These are phyloP conservation scores for Pogonus chalceus DNA, from an alignment of 1,140 invertebrate species.

Conservation along the genomic window DNA sequence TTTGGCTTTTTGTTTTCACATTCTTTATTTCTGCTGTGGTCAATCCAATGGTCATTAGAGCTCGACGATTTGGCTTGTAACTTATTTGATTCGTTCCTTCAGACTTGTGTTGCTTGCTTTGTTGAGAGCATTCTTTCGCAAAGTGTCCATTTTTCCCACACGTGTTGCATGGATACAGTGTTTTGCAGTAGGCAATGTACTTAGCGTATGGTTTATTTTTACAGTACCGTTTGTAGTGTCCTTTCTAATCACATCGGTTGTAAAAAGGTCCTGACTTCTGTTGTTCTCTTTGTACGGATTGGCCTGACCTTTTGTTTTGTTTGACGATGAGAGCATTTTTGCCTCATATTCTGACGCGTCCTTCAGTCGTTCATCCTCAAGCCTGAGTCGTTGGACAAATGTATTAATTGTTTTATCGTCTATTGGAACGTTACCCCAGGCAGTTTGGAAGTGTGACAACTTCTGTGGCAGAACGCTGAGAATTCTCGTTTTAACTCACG, in stretches of 20 bases:
- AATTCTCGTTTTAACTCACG: conserved; percentile 18
- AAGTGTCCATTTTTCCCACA: conserved; percentile 18
- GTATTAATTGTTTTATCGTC: conserved; percentile 13
- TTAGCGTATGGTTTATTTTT: conserved; percentile 10
- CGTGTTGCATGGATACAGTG: conserved; percentile 16
- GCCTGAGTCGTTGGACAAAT: conserved; percentile 14
- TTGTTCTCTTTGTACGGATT: no score
- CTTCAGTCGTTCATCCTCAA: conserved; percentile 18
- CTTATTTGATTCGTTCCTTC: conserved; percentile 4
- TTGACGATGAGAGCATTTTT: no score
- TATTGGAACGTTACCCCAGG: conserved; percentile 17
- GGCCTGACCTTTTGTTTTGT: no score
- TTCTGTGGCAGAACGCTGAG: conserved; percentile 16
- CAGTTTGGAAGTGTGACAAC: conserved; percentile 18
- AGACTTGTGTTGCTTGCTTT: no score
- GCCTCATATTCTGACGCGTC: conserved; percentile 1
- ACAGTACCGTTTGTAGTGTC: no score
- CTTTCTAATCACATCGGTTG: no score
- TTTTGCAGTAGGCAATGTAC: conserved; percentile 21
- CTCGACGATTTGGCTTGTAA: conserved; percentile 11
- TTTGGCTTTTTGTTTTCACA: conserved; percentile 6
- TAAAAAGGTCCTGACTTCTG: no score
- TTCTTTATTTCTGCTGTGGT: conserved; percentile 14
- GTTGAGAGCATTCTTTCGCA: no score
- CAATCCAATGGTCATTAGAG: conserved; percentile 16